phyloP scores from a whole-genome alignment of 2,113 vertebrate genomes.

The Pelusios castaneus region DNA sequence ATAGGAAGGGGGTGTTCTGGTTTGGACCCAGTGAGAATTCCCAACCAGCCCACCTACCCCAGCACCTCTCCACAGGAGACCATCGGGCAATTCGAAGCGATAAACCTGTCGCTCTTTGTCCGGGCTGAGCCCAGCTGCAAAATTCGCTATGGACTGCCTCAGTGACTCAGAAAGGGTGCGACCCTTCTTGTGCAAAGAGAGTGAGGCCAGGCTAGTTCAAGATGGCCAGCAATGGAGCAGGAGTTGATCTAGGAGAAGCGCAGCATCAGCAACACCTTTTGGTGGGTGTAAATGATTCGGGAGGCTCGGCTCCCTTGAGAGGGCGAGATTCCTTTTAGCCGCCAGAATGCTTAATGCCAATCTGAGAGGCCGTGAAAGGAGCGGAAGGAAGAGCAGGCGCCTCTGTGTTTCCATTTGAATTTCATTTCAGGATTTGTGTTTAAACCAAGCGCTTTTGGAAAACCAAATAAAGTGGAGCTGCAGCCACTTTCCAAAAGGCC shows the following conservation, averaged over 20 bases:
- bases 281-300: background rate
- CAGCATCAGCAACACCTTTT: background rate
- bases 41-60: no score
- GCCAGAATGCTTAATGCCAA: background rate
- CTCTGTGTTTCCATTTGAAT: background rate
- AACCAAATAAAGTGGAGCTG: background rate
- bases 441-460: background rate
- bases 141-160: background rate
- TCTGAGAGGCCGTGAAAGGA: background rate
- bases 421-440: background rate
- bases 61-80: background rate
- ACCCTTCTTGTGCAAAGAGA: background rate
- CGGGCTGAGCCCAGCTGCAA: rapidly evolving
- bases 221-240: background rate
- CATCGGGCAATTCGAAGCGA: background rate
- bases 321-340: background rate
- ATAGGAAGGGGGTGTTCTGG: no score
- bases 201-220: background rate
- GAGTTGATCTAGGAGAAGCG: background rate
- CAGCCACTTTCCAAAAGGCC: background rate
- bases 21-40: no score
- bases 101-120: background rate
- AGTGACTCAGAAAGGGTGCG: background rate
- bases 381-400: background rate
- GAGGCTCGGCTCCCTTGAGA: background rate